Evolutionary conservation across 30 jellyfish, hydroid and myxozoan genomes (phyloP).

Genomic region (Phacellophora camtschatica): DNA sequence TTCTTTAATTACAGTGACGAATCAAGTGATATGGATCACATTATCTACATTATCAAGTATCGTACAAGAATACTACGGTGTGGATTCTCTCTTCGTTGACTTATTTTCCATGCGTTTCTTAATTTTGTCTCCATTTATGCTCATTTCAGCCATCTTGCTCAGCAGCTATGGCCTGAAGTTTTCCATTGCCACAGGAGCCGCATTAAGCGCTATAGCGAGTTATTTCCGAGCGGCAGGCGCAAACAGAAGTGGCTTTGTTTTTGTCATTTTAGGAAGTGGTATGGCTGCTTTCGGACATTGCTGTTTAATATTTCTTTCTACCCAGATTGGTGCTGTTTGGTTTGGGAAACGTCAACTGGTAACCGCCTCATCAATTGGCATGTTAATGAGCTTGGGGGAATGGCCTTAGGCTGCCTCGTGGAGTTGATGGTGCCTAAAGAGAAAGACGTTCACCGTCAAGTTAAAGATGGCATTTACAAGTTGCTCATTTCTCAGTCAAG

Average conservation of each 20-base stretch:
- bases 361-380: conserved; percentile 90
- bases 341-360: conserved; percentile 86
- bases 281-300: conserved; percentile 81
- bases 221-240: conserved; percentile 73
- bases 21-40: conserved; percentile 80
- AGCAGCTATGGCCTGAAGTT: conserved; percentile 65
- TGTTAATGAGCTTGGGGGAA: conserved; percentile 75
- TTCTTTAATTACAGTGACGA: conserved; percentile 82
- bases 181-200: conserved; percentile 69
- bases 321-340: conserved; percentile 94
- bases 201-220: conserved; percentile 76
- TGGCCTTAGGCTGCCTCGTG: conserved; percentile 68
- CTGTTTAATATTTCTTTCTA: conserved; percentile 76
- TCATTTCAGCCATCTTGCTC: conserved; percentile 49
- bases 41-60: conserved; percentile 74
- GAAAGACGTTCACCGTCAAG: conserved; percentile 43
- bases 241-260: conserved; percentile 64
- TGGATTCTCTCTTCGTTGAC: conserved; percentile 59
- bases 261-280: conserved; percentile 67
- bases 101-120: conserved; percentile 73
- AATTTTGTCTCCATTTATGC: conserved; percentile 35
- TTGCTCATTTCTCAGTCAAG: conserved; percentile 67
- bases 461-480: conserved; percentile 57
- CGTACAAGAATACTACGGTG: conserved; percentile 74
- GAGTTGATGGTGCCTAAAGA: conserved; percentile 59